Evolutionary conservation across 2,113 vertebrate species (phyloP).

Genomic region (Odontophorus gujanensis): DNA sequence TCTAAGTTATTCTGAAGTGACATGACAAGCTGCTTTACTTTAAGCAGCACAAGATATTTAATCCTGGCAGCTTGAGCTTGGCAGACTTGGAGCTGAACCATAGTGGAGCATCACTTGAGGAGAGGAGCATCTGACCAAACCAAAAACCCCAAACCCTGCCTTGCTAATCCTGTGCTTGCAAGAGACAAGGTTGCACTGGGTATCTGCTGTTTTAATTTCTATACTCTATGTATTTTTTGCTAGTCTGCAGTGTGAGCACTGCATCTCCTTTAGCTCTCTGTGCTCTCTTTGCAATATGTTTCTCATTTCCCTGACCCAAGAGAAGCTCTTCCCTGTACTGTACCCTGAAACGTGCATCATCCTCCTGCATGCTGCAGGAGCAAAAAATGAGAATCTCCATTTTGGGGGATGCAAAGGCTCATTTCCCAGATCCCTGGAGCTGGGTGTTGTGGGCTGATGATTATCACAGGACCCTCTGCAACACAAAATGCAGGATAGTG

Average conservation of each 20-base stretch:
- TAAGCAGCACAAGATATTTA: not conserved
- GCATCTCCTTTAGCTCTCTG: not conserved
- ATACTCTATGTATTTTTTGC: not conserved
- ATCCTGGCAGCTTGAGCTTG: not conserved
- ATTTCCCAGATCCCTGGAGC: not conserved
- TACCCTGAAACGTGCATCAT: not conserved
- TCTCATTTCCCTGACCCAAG: not conserved
- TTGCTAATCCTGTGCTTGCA: not conserved
- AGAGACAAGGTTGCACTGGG: accelerated
- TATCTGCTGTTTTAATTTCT: not conserved
- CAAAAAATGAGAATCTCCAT: too few relatives aligned
- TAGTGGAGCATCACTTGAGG: not conserved
- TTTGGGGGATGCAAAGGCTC: not conserved
- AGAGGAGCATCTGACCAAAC: not conserved
- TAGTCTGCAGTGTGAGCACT: not conserved
- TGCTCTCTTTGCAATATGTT: not conserved
- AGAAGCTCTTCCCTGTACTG: not conserved
- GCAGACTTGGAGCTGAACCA: not conserved
- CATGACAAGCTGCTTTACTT: not conserved
- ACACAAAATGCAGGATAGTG: not conserved
- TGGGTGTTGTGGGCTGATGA: accelerated
- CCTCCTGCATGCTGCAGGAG: not conserved
- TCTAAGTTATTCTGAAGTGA: not conserved
- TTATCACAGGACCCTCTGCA: not conserved
- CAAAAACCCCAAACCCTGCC: not conserved